Percentiles rank a stretch among this genome's conserved stretches.
These are phyloP conservation scores for Leucozona laternaria DNA, from an alignment of 2,888 invertebrate genomes.

Conservation along the genomic window DNA sequence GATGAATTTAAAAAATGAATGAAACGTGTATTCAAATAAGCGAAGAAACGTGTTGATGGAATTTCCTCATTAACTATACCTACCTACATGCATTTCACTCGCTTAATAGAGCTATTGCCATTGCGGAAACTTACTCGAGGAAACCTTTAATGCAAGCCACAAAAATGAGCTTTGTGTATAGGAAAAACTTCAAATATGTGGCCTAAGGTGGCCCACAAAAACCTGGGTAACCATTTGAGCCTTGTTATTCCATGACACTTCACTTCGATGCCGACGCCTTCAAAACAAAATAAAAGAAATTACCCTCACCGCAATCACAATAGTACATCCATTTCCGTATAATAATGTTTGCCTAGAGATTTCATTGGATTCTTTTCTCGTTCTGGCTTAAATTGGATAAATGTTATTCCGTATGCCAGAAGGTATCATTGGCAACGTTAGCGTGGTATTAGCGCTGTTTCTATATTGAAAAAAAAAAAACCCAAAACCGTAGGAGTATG, in stretches of 20 bases:
- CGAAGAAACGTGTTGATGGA: conserved; percentile 69
- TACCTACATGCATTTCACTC: conserved; percentile 34
- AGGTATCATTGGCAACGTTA: conserved; percentile 41
- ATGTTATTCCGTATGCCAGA: conserved; percentile 59
- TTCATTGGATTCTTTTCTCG: conserved; percentile 40
- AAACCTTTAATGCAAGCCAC: conserved; percentile 23
- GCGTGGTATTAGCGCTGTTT: conserved; percentile 46
- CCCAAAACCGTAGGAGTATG: neutral
- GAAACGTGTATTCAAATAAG: conserved; percentile 54
- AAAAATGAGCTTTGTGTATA: neutral
- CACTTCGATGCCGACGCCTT: conserved; percentile 30
- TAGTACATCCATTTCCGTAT: conserved; percentile 26
- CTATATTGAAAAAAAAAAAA: conserved; percentile 3
- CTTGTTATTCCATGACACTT: neutral
- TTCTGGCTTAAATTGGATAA: conserved; percentile 59
- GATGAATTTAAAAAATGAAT: conserved; percentile 37
- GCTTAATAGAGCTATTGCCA: neutral
- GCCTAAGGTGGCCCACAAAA: conserved; percentile 31
- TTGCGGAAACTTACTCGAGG: neutral
- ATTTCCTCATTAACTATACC: conserved; percentile 31
- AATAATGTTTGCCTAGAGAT: conserved; percentile 60
- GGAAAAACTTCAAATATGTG: neutral
- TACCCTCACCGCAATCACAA: conserved; percentile 6
- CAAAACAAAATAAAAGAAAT: conserved; percentile 9
- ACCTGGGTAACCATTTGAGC: conserved; percentile 30